Evolutionary conservation across 2,113 vertebrate species (phyloP), one percentile per base, ranked within the genome.

Genomic region (Catharus fuscescens): DNA sequence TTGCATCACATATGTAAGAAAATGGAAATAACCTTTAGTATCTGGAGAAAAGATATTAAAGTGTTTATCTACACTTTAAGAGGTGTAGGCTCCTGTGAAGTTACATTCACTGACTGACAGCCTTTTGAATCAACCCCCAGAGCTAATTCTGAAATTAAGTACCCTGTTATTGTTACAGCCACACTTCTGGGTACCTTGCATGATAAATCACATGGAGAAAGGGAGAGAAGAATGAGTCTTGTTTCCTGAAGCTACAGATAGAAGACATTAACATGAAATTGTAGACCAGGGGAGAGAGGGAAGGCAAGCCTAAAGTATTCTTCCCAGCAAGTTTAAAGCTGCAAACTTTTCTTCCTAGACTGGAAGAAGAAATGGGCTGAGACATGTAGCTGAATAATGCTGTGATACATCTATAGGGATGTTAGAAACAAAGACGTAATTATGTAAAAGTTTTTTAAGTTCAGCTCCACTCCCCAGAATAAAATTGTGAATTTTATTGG

Each of bases 231-330:
- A 73, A 67, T 90, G 52, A 34, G 14, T 40, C 72, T 60, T 78
- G 18, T 76, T 86, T 95, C 88, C 92, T 92, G 80, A 81, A 94
- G 76, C 72, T 88, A 81, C 26, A 81, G 28, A 23, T 74, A 78
- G 0, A 40, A 80, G 48, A 45, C 5, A 8, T 69, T 67, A 74
- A 60, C n/a, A 45, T 86, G 72, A 78, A 88, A 70, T 23, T 90
- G 81, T 26, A 86, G 87, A 26, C 13, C 56, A 48, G 31, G 15
- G 28, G 50, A 90, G 32, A 52, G 56, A 78, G 31, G 21, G 26
- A 85, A 73, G 60, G 62, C 50, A 73, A 91, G 32, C 17, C 72
- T 70, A 54, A 89, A 36, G 18, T 56, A 6, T 32, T 40, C 25
- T 83, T 77, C 44, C n/a, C 20, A 88, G 48, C 14, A 34, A 38